Conservation (phyloP, 2,888 invertebrate genomes). For the Calameuta idolon region DNA sequence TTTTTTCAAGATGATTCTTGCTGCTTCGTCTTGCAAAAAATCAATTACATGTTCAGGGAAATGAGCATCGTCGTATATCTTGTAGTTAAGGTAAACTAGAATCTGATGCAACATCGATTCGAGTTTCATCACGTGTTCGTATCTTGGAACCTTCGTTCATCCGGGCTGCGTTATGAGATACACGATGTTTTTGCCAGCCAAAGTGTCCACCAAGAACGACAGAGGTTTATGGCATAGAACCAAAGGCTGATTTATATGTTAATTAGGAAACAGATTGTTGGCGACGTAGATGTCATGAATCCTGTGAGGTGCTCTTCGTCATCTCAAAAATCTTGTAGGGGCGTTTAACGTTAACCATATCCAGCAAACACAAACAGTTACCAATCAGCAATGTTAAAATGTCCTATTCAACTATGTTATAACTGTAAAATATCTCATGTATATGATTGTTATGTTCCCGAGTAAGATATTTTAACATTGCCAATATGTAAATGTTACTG, state of each 20-base stretch:
- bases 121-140: conserved; percentile 53
- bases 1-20: background rate
- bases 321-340: background rate
- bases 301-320: background rate
- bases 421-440: no score
- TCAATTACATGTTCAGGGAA: conserved; percentile 51
- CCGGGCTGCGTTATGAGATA: background rate
- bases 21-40: conserved; percentile 11
- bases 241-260: conserved; percentile 1
- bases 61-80: conserved; percentile 42
- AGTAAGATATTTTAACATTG: no score
- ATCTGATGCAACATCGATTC: conserved; percentile 64
- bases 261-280: background rate
- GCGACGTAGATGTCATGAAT: background rate
- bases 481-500: no score
- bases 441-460: no score
- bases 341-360: no score
- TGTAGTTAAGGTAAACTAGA: conserved; percentile 60
- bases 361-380: no score
- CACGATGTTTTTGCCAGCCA: background rate
- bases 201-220: background rate
- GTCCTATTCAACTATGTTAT: no score
- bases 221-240: background rate
- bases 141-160: conserved; percentile 36
- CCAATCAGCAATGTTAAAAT: no score